Conservation (phyloP, 2,888 invertebrate species). For the Drosophila aldrichi region DNA sequence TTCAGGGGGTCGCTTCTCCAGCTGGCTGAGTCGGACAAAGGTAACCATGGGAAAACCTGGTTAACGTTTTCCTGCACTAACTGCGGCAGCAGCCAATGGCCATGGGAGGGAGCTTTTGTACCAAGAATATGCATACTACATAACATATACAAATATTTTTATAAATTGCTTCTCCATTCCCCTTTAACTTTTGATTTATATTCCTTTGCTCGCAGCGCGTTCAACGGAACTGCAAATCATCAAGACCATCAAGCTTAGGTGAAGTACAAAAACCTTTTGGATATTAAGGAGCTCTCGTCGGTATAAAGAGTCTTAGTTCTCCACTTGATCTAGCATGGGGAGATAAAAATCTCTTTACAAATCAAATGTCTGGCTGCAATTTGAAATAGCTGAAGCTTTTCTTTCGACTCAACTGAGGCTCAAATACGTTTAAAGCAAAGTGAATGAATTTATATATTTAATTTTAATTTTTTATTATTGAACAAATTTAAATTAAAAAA, state of each 20-base stretch:
- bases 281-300: neutral
- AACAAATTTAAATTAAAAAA: too few species aligned
- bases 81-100: neutral
- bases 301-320: too few species aligned
- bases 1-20: slow-evolving; percentile 12
- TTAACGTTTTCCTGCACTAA: slow-evolving; percentile 20
- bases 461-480: too few species aligned
- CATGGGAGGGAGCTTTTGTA: neutral
- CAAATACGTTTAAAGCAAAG: too few species aligned
- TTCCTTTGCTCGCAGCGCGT: too few species aligned
- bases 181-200: neutral
- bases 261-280: too few species aligned
- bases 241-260: neutral
- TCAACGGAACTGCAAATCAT: neutral
- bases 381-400: too few species aligned
- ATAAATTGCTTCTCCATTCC: neutral
- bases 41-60: slow-evolving; percentile 64
- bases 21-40: slow-evolving; percentile 52
- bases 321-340: too few species aligned
- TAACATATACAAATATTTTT: neutral
- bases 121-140: neutral
- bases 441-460: too few species aligned
- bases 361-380: too few species aligned
- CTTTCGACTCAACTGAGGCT: too few species aligned
- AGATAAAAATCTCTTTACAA: too few species aligned